Percentiles rank a stretch among this genome's conserved stretches.
Evolutionary conservation across 2,113 vertebrate species (phyloP).

Genomic region (Chroicocephalus ridibundus): DNA sequence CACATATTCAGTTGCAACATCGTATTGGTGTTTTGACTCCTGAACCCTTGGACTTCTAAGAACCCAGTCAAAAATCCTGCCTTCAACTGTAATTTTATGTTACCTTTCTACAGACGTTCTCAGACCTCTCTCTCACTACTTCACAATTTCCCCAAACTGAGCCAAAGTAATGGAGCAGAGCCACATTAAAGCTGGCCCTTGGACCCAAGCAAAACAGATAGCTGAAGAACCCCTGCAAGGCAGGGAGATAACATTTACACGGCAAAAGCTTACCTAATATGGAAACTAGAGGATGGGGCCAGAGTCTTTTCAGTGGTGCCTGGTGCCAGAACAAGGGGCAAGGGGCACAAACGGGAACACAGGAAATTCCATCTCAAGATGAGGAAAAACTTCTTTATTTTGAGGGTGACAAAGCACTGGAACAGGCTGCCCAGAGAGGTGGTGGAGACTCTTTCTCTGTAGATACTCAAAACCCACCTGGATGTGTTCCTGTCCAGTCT

Average conservation of each 20-base stretch:
- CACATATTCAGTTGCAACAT: background rate
- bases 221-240: background rate
- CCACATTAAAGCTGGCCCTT: background rate
- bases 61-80: background rate
- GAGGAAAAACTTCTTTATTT: too few relatives aligned
- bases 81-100: background rate
- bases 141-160: background rate
- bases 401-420: too few relatives aligned
- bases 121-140: background rate
- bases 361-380: too few relatives aligned
- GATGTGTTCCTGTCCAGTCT: too few relatives aligned
- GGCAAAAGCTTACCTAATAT: rapidly evolving
- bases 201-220: background rate
- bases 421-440: too few relatives aligned
- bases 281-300: background rate
- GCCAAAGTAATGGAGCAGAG: background rate
- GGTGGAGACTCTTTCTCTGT: too few relatives aligned
- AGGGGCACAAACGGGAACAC: too few relatives aligned
- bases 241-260: background rate
- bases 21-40: background rate
- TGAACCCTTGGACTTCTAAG: background rate
- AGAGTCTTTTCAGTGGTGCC: too few relatives aligned
- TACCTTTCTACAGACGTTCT: background rate
- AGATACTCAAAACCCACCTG: too few relatives aligned
- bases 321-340: too few relatives aligned